Base-by-base conservation (phyloP, 2,113 vertebrate species). In the Rhombomys opimus region DNA sequence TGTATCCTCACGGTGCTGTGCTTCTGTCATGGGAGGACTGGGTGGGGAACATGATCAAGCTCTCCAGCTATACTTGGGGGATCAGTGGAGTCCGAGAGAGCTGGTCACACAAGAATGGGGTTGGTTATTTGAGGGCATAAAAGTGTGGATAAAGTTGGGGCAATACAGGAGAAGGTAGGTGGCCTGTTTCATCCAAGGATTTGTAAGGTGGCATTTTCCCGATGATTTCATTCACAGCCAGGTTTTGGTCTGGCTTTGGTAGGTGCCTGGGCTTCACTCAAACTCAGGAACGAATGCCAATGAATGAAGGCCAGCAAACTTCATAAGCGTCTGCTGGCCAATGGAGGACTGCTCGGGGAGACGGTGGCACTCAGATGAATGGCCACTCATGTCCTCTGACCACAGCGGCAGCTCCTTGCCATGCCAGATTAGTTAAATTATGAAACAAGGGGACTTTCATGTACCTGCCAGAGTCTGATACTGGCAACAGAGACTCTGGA, bases 401-500 rank as follows among this genome's bases (percentile, higher is more conserved):
- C 61, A 87, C 32, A 63, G 27, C 3, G 59, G 54, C 52, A 23
- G 59, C 20, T 81, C 75, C 87, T 30, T 90, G 76, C 54, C 54
- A 32, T 61, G 76, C 73, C 75, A 94, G n/a, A 78, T 25, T 23
- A 92, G 68, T 76, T 84, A 75, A 70, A 90, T 94, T 78, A 93
- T 18, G 75, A 32, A 77, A 61, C 84, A 68, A 89, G 78, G 25
- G 65, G 85, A 27, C 46, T 90, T 88, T 90, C 38, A 38, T 90
- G 81, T 30, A 61, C 70, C 27, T 32, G 27, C 65, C 25, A 87
- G 87, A 65, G 25, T 61, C 87, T 11, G 22, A 68, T 75, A 46
- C 35, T 91, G 27, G 15, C 88, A 89, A 78, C 6, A 70, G 81
- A 95, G 89, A 93, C 85, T 82, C 30, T 52, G 67, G 68, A 13